phyloP scores from a whole-genome alignment of 2,888 invertebrate genomes.

The Marronus borbonicus region DNA sequence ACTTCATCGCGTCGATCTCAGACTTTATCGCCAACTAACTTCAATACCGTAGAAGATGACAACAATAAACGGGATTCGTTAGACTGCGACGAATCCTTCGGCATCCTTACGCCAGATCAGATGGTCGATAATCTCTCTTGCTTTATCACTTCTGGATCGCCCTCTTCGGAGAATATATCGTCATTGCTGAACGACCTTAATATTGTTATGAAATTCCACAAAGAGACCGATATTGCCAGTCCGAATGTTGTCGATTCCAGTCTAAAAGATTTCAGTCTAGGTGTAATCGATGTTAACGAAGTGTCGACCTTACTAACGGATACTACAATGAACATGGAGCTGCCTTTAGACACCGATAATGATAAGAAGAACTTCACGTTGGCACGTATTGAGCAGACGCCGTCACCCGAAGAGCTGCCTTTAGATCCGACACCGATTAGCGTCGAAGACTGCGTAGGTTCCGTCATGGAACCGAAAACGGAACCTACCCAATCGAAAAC shows the following conservation, averaged over 20 bases:
- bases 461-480: constrained; percentile 63
- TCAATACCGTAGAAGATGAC: constrained; percentile 56
- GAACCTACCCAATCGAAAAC: constrained; percentile 73
- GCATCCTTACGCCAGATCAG: constrained; percentile 91
- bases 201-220: constrained; percentile 48
- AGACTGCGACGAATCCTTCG: constrained; percentile 86
- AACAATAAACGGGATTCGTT: constrained; percentile 82
- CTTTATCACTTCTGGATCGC: constrained; percentile 69
- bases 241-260: constrained; percentile 64
- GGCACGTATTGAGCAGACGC: constrained; percentile 82
- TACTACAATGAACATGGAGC: constrained; percentile 74
- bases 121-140: constrained; percentile 79
- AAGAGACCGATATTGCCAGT: constrained; percentile 61
- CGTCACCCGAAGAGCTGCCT: constrained; percentile 89
- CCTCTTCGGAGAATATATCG: constrained; percentile 72
- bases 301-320: constrained; percentile 73
- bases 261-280: constrained; percentile 66
- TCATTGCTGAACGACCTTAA: constrained; percentile 56
- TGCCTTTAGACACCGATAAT: constrained; percentile 70
- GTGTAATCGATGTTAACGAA: constrained; percentile 75
- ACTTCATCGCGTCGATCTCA: constrained; percentile 14
- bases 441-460: constrained; percentile 69
- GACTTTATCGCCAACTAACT: constrained; percentile 39
- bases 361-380: constrained; percentile 67
- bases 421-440: constrained; percentile 80